Evolutionary conservation across 2,797 vertebrate genomes (phyloP), one percentile per base, ranked within the genome.

Genomic region (Pantherophis vulpinus): DNA sequence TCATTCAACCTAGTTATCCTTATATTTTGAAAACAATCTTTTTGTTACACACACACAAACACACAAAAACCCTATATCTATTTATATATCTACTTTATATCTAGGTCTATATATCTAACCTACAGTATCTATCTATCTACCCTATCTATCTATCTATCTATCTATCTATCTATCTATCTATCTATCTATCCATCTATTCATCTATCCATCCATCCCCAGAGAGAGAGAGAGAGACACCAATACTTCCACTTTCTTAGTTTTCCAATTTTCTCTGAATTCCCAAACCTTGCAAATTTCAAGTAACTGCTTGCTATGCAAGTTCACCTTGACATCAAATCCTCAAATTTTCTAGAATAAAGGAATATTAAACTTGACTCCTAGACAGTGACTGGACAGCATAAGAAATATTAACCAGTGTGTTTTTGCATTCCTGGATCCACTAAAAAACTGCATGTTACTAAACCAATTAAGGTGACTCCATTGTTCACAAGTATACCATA

Each of bases 191-290:
- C 2, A 66, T 66, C 25, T 27, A 10, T 27, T 5, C 18, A 60
- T 23, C 20, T 0, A 25, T 25, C 7, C 23, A 61, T 61, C 3
- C 4, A 29, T 29, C 42, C 37, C 42, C 9, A 23, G 5, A 29
- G 32, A 79, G 0, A 70, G n/a, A 32, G 18, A 59, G 5, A 58
- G 1, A 18, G 0, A 14, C 16, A 79, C 0, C 42, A 4, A 79
- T 0, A 51, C 18, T 94, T 25, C 2, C 0, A 11, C 10, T 58
- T 91, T 14, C 70, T 87, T 37, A 90, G 58, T 91, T 32, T 90
- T 88, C 56, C 79, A 58, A 86, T 70, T 91, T 59, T 58, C 79
- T 93, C 58, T 87, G 42, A 83, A 63, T 90, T 66, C 51, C 63
- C 23, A 54, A 55, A 87, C 90, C 79, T 83, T 9, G 20, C 32